Base-by-base conservation (phyloP, 2,113 vertebrate species). In the Gymnocephalus cernua region DNA sequence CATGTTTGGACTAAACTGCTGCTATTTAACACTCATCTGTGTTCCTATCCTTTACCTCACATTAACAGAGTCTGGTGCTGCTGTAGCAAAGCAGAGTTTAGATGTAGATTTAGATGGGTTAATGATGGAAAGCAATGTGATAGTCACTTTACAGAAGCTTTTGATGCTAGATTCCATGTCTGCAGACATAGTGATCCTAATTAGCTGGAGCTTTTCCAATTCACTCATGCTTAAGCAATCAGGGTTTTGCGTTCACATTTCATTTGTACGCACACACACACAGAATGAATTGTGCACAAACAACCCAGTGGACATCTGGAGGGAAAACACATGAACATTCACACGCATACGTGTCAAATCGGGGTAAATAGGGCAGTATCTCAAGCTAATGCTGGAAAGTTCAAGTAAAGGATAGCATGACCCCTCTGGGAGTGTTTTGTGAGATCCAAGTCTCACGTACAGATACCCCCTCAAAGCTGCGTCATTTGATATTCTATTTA, bases 311-410 rank as follows among this genome's bases (percentile, higher is more conserved):
- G 70, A 83, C 53, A 79, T 85, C 61, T 25, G 65, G 45, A 69
- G 70, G 66, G 14, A 62, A 79, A 67, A 57, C 35, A 12, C 68
- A 62, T 45, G 58, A 74, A 83, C 45, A 10, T 65, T 74, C 58
- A 59, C 75, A 70, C 16, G 23, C 71, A 53, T 38, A 38, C 6
- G 45, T 32, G 75, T 57, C 74, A 83, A 53, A 74, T 87, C 23
- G 4, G 73, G 61, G 86, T 84, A 93, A 92, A 83, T 93, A 86
- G 93, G 88, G 57, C 88, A 93, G 88, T 79, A 76, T 91, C 71
- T 86, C 82, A 66, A 50, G 65, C 73, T 56, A 75, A 77, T 67
- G 80, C 77, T 72, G 73, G 21, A 41, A 66, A 85, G 90, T 93
- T 93, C 87, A 81, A 65, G 70, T 64, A 85, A 83, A 92, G 91